Evolutionary conservation across 2,113 vertebrate genomes (phyloP).

Genomic region (Deroptyus accipitrinus): DNA sequence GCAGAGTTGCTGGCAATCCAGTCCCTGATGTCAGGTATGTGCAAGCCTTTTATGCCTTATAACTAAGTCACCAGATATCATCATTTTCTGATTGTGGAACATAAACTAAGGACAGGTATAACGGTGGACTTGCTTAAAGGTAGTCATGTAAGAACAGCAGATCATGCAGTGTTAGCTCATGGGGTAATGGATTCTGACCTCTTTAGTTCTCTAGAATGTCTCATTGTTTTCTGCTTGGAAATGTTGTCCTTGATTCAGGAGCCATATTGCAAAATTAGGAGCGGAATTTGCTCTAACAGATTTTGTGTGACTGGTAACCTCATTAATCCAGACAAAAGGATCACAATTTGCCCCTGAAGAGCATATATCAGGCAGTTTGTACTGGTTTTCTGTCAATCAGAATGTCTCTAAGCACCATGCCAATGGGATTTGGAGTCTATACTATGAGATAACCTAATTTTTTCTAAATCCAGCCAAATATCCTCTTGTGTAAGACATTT

Average conservation of each 20-base stretch:
- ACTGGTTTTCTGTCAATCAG: not conserved
- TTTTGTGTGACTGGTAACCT: not conserved
- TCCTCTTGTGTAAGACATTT: not conserved
- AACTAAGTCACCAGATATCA: not conserved
- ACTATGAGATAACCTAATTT: not conserved
- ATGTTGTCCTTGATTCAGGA: not conserved
- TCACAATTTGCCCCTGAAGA: not conserved
- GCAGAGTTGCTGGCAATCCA: slow-evolving; percentile 87
- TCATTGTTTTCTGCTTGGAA: not conserved
- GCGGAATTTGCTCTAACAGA: not conserved
- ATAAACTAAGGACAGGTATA: not conserved
- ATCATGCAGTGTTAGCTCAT: not conserved
- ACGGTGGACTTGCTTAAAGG: not conserved
- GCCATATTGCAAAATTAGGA: not conserved
- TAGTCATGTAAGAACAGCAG: not conserved
- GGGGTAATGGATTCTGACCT: not conserved
- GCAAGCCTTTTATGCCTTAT: not conserved
- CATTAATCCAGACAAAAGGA: not conserved
- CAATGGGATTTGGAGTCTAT: not conserved
- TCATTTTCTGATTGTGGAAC: not conserved
- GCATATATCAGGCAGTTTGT: not conserved
- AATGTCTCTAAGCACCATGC: not conserved
- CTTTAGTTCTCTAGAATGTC: not conserved
- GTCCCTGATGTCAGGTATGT: slow-evolving; percentile 86
- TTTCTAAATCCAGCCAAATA: not conserved